Conservation (phyloP, 2,113 vertebrate genomes). For the Ginglymostoma cirratum region DNA sequence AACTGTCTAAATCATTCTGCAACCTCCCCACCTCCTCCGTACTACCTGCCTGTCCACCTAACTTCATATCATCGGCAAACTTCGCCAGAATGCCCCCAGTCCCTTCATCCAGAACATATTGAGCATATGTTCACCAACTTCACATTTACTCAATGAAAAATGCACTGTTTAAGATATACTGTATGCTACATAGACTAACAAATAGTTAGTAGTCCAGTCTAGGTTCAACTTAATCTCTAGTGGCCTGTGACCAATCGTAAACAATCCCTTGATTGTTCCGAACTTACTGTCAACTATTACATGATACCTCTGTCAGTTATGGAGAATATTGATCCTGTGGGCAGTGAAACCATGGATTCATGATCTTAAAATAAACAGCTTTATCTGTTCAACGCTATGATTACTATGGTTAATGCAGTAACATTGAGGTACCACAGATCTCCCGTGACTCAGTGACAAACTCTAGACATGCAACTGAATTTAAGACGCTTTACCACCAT, state of each 20-base stretch:
- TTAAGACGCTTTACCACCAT: not conserved
- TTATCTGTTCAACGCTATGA: not conserved
- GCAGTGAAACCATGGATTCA: not conserved
- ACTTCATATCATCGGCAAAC: no score
- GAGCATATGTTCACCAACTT: not conserved
- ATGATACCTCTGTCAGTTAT: not conserved
- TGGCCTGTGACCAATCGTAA: not conserved
- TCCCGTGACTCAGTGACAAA: not conserved
- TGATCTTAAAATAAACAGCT: not conserved
- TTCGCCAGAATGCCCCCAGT: no score
- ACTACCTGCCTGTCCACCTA: no score
- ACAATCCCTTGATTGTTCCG: not conserved
- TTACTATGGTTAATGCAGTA: no score
- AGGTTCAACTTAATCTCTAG: not conserved
- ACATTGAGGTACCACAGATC: not conserved
- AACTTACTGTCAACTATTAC: not conserved
- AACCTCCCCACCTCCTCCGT: no score
- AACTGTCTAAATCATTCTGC: no score
- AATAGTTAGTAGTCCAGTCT: not conserved
- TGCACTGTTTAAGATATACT: not conserved
- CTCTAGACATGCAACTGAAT: not conserved
- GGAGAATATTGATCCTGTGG: not conserved
- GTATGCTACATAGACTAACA: not conserved
- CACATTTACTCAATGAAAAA: not conserved
- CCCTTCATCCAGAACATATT: no score